Conservation (phyloP, 2,888 invertebrate species). For the Aspidiotus rigidus region DNA sequence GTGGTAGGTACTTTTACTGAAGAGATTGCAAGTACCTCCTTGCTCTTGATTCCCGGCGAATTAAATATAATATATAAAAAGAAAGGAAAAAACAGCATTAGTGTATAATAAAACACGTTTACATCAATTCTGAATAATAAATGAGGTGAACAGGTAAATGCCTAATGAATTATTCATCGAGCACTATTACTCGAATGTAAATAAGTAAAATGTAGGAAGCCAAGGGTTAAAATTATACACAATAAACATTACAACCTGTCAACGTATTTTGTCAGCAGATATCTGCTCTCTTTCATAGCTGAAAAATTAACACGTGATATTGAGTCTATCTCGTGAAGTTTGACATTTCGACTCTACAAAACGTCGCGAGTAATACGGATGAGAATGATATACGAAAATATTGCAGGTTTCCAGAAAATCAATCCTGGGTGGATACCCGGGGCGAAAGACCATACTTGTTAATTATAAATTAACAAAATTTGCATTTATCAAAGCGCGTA, state of each 20-base stretch:
- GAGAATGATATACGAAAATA: not conserved
- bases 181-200: constrained; percentile 28
- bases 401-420: not conserved
- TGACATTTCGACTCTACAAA: constrained; percentile 25
- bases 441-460: too few species aligned
- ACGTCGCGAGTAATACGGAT: constrained; percentile 17
- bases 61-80: constrained; percentile 13
- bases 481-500: too few species aligned
- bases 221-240: constrained; percentile 30
- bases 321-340: constrained; percentile 17
- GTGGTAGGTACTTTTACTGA: not conserved
- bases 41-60: not conserved
- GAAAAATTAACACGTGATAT: constrained; percentile 31
- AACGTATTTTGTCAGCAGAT: constrained; percentile 33
- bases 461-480: too few species aligned
- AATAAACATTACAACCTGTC: constrained; percentile 33
- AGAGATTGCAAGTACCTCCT: constrained; percentile 29
- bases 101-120: constrained; percentile 29
- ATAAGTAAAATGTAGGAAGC: constrained; percentile 34
- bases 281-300: constrained; percentile 29
- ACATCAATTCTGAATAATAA: constrained; percentile 33
- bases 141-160: constrained; percentile 34
- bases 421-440: not conserved
- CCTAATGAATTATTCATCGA: constrained; percentile 31
- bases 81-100: constrained; percentile 6